phyloP scores from a whole-genome alignment of 2,797 vertebrate species.

The Eulemur albifrons region DNA sequence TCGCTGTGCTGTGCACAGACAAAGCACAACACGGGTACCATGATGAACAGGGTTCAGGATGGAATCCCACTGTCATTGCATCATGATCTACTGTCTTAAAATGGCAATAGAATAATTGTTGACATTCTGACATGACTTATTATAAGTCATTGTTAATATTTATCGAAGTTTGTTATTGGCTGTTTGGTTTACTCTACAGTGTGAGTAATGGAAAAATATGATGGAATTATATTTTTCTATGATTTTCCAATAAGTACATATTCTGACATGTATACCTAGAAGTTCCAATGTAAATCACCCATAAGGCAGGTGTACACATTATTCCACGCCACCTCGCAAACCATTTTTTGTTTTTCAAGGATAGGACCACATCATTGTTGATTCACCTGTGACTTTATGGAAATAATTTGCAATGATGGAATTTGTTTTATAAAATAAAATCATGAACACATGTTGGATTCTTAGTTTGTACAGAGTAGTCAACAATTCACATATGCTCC shows the following conservation, averaged over 20 bases:
- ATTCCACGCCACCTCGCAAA: background rate
- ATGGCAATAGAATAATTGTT: background rate
- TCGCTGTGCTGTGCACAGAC: background rate
- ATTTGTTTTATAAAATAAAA: background rate
- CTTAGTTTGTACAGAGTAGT: background rate
- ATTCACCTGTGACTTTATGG: background rate
- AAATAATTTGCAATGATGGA: background rate
- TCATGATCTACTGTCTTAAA: accelerated
- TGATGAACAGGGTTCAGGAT: background rate
- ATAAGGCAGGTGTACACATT: background rate
- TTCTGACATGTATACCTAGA: background rate
- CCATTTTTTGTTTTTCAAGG: background rate
- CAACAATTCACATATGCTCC: background rate
- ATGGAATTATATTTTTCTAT: background rate
- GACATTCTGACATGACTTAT: background rate
- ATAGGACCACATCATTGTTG: background rate
- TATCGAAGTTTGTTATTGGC: background rate
- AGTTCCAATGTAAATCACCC: background rate
- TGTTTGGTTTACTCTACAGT: background rate
- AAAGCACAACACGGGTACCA: accelerated
- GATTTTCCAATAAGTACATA: background rate
- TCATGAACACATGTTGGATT: background rate
- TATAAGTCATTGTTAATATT: background rate
- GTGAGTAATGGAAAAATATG: background rate
- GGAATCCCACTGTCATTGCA: background rate